These are phyloP conservation scores for Lasioglossum zephyrum DNA, from an alignment of 2,888 invertebrate genomes.

Conservation along the genomic window DNA sequence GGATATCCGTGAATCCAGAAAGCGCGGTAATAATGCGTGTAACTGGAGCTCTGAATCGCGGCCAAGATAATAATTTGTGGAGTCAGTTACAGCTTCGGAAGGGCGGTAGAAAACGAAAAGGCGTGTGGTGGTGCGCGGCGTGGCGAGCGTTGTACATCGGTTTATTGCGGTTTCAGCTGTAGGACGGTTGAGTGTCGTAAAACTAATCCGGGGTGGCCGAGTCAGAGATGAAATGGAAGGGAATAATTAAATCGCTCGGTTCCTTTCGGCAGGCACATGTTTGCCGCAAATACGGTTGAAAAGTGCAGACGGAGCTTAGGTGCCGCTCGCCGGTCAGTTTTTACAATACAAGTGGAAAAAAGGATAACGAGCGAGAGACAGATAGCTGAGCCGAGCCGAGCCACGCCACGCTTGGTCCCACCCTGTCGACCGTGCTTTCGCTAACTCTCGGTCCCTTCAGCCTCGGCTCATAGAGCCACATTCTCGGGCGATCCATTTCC, in stretches of 20 bases:
- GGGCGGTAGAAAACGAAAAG: not conserved
- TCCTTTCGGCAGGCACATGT: conserved; percentile 35
- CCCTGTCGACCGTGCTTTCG: conserved; percentile 55
- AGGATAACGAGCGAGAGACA: conserved; percentile 49
- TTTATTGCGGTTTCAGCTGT: conserved; percentile 12
- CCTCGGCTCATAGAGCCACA: conserved; percentile 73
- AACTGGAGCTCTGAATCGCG: not conserved
- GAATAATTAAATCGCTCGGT: conserved; percentile 55
- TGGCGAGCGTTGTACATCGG: conserved; percentile 16
- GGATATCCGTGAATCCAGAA: not conserved
- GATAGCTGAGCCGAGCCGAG: conserved; percentile 21
- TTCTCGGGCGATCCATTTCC: conserved; percentile 82
- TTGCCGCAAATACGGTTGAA: conserved; percentile 27
- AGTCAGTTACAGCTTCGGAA: conserved; percentile 1
- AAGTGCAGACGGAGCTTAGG: conserved; percentile 33
- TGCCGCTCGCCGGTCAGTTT: conserved; percentile 63
- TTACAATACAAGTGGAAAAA: conserved; percentile 60
- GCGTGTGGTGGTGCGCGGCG: not conserved
- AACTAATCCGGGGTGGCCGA: conserved; percentile 34
- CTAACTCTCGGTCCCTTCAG: conserved; percentile 66
- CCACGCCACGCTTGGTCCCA: conserved; percentile 5
- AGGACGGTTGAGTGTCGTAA: conserved; percentile 19
- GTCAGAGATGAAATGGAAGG: conserved; percentile 41
- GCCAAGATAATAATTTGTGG: conserved; percentile 4
- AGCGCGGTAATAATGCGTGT: conserved; percentile 1